Conservation (phyloP, 2,888 invertebrate genomes). For the Caenorhabditis macrosperma region DNA sequence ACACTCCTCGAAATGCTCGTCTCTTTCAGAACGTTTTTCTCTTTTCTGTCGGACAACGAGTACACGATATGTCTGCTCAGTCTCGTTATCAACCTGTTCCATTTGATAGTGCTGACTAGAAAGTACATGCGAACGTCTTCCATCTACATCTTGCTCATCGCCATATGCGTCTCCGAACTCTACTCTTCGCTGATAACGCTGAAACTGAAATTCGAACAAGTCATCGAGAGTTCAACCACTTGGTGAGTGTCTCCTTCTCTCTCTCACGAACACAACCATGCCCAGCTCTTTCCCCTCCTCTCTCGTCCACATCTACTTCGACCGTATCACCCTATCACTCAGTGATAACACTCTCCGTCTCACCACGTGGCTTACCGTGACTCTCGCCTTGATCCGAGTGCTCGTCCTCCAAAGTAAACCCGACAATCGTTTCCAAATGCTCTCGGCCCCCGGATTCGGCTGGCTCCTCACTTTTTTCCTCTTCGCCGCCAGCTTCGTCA, state of each 20-base stretch:
- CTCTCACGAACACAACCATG: neutral
- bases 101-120: constrained; percentile 28
- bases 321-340: constrained; percentile 22
- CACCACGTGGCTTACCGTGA: constrained; percentile 27
- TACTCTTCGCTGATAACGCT: constrained; percentile 14
- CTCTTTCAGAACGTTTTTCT: neutral
- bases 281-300: constrained; percentile 30
- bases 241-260: constrained; percentile 18
- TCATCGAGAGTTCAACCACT: neutral
- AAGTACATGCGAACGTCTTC: constrained; percentile 43
- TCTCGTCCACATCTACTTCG: constrained; percentile 21
- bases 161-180: constrained; percentile 21
- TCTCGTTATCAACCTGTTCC: constrained; percentile 27
- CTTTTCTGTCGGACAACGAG: constrained; percentile 20
- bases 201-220: constrained; percentile 13
- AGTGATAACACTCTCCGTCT: constrained; percentile 25
- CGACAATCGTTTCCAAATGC: constrained; percentile 48
- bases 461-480: constrained; percentile 35
- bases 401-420: constrained; percentile 13
- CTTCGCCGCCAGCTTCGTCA: constrained; percentile 26
- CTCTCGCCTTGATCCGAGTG: constrained; percentile 20
- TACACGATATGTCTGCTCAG: constrained; percentile 32
- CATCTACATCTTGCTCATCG: constrained; percentile 35
- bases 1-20: neutral
- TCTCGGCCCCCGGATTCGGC: constrained; percentile 42